A percentile compares a stretch with the other conserved stretches of the same genome.
Evolutionary conservation across 2,888 invertebrate species (phyloP).

Genomic region (Meteorus cinctellus): DNA sequence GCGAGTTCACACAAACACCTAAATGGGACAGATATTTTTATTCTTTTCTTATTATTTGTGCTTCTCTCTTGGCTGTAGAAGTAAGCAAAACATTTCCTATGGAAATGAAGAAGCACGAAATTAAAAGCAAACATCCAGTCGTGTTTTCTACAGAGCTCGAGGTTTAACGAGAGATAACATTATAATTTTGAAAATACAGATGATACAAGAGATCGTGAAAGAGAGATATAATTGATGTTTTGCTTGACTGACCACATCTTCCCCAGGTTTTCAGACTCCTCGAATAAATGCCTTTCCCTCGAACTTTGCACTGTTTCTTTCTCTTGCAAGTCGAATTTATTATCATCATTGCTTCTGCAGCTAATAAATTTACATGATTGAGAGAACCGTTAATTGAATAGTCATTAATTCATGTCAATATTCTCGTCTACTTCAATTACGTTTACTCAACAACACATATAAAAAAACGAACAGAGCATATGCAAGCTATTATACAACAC

Average conservation of each 20-base stretch:
- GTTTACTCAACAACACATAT: slow-evolving; percentile 8
- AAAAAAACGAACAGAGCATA: slow-evolving; percentile 45
- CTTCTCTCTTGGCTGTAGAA: not conserved
- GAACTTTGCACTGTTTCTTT: slow-evolving; percentile 67
- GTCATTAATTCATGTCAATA: slow-evolving; percentile 24
- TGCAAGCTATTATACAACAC: slow-evolving; percentile 47
- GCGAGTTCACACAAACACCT: slow-evolving; percentile 95
- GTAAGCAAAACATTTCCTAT: not conserved
- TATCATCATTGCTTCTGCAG: slow-evolving; percentile 66
- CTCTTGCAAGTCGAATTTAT: slow-evolving; percentile 66
- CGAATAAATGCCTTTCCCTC: slow-evolving; percentile 68
- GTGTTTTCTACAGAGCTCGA: slow-evolving; percentile 31
- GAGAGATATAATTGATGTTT: slow-evolving; percentile 45
- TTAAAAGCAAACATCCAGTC: slow-evolving; percentile 17
- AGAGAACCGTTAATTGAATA: slow-evolving; percentile 52
- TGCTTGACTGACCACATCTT: slow-evolving; percentile 70
- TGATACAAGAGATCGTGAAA: slow-evolving; percentile 48
- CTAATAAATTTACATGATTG: slow-evolving; percentile 61
- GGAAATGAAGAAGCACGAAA: slow-evolving; percentile 18
- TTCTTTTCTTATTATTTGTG: not conserved
- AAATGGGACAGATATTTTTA: slow-evolving; percentile 5
- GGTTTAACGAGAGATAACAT: slow-evolving; percentile 14
- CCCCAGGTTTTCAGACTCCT: slow-evolving; percentile 68
- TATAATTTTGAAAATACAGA: slow-evolving; percentile 5
- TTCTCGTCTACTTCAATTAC: not conserved